Base-by-base conservation (phyloP, 2,113 vertebrate genomes). In the Xiphophorus hellerii region DNA sequence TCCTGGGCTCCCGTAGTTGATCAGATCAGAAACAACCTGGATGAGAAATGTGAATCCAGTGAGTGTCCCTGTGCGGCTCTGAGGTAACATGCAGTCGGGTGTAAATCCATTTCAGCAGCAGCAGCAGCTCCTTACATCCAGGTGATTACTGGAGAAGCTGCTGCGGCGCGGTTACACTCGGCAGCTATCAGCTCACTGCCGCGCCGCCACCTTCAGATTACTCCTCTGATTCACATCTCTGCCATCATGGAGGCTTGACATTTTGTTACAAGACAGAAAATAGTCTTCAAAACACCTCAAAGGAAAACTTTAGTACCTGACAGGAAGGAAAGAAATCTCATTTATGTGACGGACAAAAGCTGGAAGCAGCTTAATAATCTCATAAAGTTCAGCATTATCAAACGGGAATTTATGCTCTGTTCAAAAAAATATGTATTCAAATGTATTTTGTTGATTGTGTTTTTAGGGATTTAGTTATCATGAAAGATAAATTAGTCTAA, bases 181-280 rank as follows among this genome's bases (percentile, higher is more conserved):
- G 75, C 75, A 88, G 87, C 85, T 86, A 88, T 87, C 88, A 80
- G 88, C 88, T 81, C 76, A 84, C 83, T 84, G 68, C 77, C 35
- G 8, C 20, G 69, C 83, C 81, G 82, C 86, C 77, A 75, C 91
- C 84, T 90, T 77, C 75, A 88, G 84, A 91, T 92, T 88, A 86
- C 80, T 51, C 62, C 81, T 82, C 79, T 78, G 86, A 92, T 93
- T 87, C 83, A 73, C 82, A 86, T 90, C 85, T 84, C 72, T 75
- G 73, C 81, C 83, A 86, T 87, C 89, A 84, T 63, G 58, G 68
- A 83, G 73, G 81, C 87, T 85, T 92, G 90, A 92, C 90, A 92
- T 93, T 93, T 92, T 84, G 80, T 84, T 90, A 87, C 82, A 74
- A 90, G 87, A 85, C 74, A 76, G 83, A 90, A 91, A 89, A 89